These are phyloP conservation scores for Scleropages formosus DNA, from an alignment of 2,797 vertebrate species.

Conservation along the genomic window DNA sequence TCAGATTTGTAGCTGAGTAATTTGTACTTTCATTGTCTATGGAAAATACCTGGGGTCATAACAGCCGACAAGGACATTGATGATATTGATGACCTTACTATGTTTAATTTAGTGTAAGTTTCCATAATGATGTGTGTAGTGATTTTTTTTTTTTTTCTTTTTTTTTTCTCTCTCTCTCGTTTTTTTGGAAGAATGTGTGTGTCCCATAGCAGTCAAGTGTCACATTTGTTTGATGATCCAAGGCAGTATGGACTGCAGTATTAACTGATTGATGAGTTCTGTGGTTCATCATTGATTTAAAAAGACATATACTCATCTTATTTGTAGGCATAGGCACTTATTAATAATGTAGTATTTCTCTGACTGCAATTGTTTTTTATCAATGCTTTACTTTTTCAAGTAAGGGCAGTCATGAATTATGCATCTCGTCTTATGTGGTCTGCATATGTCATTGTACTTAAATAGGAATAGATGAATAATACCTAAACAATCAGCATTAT, in stretches of 20 bases:
- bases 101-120: not conserved
- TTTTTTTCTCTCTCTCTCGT: too few relatives aligned
- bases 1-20: slow-evolving; percentile 7
- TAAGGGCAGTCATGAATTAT: not conserved
- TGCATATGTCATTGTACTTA: too few relatives aligned
- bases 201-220: not conserved
- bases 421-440: not conserved
- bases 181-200: not conserved
- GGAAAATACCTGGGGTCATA: too few relatives aligned
- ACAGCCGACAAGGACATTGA: not conserved
- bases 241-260: not conserved
- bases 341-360: not conserved
- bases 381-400: not conserved
- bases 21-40: slow-evolving; percentile 2
- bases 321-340: slow-evolving; percentile 21
- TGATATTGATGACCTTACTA: not conserved
- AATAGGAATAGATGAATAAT: too few relatives aligned
- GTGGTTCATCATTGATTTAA: slow-evolving; percentile 12
- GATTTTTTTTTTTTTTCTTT: too few relatives aligned
- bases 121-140: not conserved
- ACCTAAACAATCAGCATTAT: too few relatives aligned
- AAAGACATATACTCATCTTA: not conserved
- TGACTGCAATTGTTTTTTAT: slow-evolving; percentile 4
- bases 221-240: not conserved
- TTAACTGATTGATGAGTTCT: slow-evolving; percentile 12